Conservation (phyloP, 2,797 vertebrate species). For the Pseudopleuronectes americanus region DNA sequence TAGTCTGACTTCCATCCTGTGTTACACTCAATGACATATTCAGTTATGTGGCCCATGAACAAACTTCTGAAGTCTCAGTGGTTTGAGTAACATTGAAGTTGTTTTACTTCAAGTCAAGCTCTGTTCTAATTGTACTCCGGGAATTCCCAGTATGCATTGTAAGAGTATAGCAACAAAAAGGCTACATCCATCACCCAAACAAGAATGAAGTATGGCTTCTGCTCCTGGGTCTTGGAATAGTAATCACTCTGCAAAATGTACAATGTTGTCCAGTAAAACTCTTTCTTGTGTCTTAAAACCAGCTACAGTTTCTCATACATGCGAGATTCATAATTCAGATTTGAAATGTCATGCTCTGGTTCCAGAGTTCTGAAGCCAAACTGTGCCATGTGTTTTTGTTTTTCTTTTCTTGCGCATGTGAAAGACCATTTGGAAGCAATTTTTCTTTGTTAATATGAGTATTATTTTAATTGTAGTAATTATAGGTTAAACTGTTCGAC, state of each 20-base stretch:
- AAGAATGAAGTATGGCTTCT: conserved; percentile 41
- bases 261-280: conserved; percentile 8
- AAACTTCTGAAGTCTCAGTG: conserved; percentile 46
- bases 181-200: conserved; percentile 40
- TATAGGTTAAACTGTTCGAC: conserved; percentile 86
- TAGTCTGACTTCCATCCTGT: conserved; percentile 14
- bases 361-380: conserved; percentile 66
- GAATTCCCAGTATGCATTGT: conserved; percentile 66
- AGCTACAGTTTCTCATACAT: conserved; percentile 57
- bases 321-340: conserved; percentile 61
- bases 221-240: conserved; percentile 16
- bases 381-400: conserved; percentile 73
- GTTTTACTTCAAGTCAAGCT: conserved; percentile 52
- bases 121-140: conserved; percentile 48
- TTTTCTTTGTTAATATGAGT: conserved; percentile 86
- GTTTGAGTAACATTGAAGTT: conserved; percentile 39
- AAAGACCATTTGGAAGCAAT: conserved; percentile 86
- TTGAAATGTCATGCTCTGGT: conserved; percentile 60
- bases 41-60: conserved; percentile 31
- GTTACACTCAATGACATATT: conserved; percentile 56
- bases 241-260: conserved; percentile 23
- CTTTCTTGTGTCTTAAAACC: conserved; percentile 33
- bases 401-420: conserved; percentile 73
- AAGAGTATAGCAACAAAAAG: conserved; percentile 40
- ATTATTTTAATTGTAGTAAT: conserved; percentile 88